Conservation (phyloP, 2,113 vertebrate species). For the Upupa epops region DNA sequence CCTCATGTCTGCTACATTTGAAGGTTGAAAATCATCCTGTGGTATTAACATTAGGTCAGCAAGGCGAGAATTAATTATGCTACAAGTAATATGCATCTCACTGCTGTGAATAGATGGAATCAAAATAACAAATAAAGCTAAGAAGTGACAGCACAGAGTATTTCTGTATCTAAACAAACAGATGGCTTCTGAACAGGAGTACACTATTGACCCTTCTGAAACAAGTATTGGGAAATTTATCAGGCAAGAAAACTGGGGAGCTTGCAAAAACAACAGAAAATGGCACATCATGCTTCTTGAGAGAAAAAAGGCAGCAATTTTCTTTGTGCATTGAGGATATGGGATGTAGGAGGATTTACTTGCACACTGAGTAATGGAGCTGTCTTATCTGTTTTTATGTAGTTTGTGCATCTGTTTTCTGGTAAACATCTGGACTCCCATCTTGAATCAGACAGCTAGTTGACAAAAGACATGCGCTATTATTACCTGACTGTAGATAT, state of each 20-base stretch:
- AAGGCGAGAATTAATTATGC: neutral
- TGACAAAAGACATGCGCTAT: neutral
- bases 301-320: neutral
- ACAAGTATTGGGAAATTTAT: neutral
- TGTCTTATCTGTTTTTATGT: neutral
- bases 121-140: neutral
- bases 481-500: neutral
- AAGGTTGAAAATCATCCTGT: neutral
- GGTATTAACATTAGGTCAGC: neutral
- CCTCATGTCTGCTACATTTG: neutral
- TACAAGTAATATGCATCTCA: neutral
- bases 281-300: neutral
- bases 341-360: neutral
- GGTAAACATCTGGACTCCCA: neutral
- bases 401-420: conserved; percentile 33
- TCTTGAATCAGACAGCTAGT: conserved; percentile 8
- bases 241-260: neutral
- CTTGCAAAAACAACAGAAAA: neutral
- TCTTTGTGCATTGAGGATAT: neutral
- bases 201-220: neutral
- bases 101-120: neutral
- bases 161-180: neutral
- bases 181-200: neutral
- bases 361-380: neutral
- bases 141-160: neutral